Evolutionary conservation across 1,140 invertebrate genomes (phyloP), one percentile per base, ranked within the genome.

Genomic region (Bombus confusus): DNA sequence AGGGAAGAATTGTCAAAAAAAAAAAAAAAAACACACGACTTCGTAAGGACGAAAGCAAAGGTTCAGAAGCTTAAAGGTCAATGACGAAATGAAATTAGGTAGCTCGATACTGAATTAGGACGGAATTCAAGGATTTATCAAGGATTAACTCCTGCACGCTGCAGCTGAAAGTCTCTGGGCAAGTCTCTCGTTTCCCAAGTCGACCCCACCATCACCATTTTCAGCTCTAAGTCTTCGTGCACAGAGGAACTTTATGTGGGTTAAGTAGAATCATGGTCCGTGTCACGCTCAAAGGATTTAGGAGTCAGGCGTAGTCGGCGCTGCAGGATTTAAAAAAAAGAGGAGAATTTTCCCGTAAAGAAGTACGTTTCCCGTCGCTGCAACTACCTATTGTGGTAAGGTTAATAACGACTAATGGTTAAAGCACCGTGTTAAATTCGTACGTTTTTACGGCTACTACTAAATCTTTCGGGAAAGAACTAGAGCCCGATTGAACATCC

Each of bases 101-200:
- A 89, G 90, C 91, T 92, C 91, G 86, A 92, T 92, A 92, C 90
- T 80, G 91, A 92, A 92, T 92, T 92, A 92, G 90, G 79, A 81
- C 81, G 78, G 86, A 92, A 87, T 92, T 92, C 64, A 81, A 91
- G 91, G 91, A 92, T 92, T 92, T 92, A 92, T 92, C 91, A 92
- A 90, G 91, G 91, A 92, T 92, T 92, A 92, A 91, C 91, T 92
- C 86, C 85, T 91, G 86, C 88, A 89, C 90, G 88, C 15, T 89
- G 86, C 87, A 87, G 86, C 90, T 91, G 87, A 69, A 86, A 85
- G 85, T 86, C 86, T 76, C 82, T 57, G 78, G 59, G 87, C 78
- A 52, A 52, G 69, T 79, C 83, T 89, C 86, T 86, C 85, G 82
- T 89, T 91, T 80, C 82, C 86, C 85, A 87, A 90, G 83, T 91